These are phyloP conservation scores for Danio rerio DNA, from an alignment of 2,113 vertebrate genomes.

Conservation along the genomic window GRCz12tu NC_133192.1:30823501-30824000, in stretches of 20 bases:
- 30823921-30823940: constrained; percentile 77
- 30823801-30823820: constrained; percentile 94
- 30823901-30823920: constrained; percentile 89
- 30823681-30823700: constrained; percentile 85
- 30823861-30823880: constrained; percentile 96
- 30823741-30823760: no score
- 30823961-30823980: no score
- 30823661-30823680: constrained; percentile 96
- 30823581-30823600: constrained; percentile 95
- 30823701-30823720: constrained; percentile 40
- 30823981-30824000: no score
- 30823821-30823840: constrained; percentile 95
- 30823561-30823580: constrained; percentile 95
- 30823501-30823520: constrained; percentile 87
- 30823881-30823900: constrained; percentile 92
- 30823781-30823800: constrained; percentile 89
- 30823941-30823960: not conserved
- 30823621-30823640: constrained; percentile 95
- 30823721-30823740: not conserved
- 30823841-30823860: constrained; percentile 94
- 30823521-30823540: constrained; percentile 94
- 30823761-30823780: not conserved
- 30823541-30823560: constrained; percentile 95
- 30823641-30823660: constrained; percentile 98
- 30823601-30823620: constrained; percentile 96